These are phyloP conservation scores for Bungarus multicinctus DNA, from an alignment of 2,113 vertebrate genomes.

Conservation along the genomic window DNA sequence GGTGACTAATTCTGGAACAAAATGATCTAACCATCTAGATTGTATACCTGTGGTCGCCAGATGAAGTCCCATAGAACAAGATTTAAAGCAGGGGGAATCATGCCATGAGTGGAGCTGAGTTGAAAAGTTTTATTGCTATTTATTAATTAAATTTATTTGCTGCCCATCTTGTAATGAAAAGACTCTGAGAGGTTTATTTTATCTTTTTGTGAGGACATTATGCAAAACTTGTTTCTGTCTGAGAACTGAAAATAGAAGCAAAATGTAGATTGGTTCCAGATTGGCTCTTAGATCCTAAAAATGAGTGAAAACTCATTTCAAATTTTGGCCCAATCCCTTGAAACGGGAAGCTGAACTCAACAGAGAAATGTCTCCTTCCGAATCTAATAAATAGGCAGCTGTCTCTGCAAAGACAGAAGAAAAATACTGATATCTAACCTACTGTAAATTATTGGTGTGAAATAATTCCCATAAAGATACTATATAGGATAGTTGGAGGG, in stretches of 20 bases:
- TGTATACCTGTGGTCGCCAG: not conserved
- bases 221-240: not conserved
- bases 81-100: not conserved
- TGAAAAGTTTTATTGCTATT: not conserved
- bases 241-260: not conserved
- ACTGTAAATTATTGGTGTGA: not conserved
- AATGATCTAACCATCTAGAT: not conserved
- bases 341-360: not conserved
- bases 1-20: not conserved
- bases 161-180: too few species aligned
- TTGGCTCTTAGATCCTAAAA: not conserved
- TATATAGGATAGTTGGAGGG: not conserved
- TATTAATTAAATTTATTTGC: not conserved
- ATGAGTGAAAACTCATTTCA: not conserved
- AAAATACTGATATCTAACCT: not conserved
- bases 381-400: not conserved
- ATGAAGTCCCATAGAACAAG: not conserved
- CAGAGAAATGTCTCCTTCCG: not conserved
- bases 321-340: not conserved
- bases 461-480: not conserved
- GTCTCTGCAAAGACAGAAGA: not conserved
- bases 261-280: not conserved
- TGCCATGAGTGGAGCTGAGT: not conserved
- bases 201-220: not conserved
- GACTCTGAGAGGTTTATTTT: too few species aligned